Percentiles rank a stretch among this genome's conserved stretches.
phyloP scores from a whole-genome alignment of 1,140 invertebrate genomes.

The Tribolium madens region DNA sequence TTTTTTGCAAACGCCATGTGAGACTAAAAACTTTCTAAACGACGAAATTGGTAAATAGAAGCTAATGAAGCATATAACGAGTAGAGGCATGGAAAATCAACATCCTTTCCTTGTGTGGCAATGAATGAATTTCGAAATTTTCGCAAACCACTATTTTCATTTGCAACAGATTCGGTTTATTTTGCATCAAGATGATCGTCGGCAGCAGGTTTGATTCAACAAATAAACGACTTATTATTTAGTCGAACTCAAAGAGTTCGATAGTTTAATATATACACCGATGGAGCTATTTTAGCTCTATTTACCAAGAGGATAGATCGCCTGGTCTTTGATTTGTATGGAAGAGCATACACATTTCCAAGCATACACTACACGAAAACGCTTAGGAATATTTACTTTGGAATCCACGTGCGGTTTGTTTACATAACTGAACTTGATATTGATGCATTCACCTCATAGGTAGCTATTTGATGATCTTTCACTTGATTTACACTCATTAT shows the following conservation, averaged over 20 bases:
- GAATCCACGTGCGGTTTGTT: conserved; percentile 41
- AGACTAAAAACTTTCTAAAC: too few species aligned
- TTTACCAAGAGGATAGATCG: conserved; percentile 34
- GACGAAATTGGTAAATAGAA: too few species aligned
- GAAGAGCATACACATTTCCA: conserved; percentile 15
- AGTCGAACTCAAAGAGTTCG: conserved; percentile 24
- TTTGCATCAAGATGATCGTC: not conserved
- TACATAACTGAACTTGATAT: conserved; percentile 44
- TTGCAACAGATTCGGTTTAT: conserved; percentile 14
- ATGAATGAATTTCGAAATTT: too few species aligned
- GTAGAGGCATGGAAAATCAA: too few species aligned
- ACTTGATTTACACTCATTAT: conserved; percentile 38
- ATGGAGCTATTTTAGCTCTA: conserved; percentile 26
- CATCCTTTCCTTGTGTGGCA: too few species aligned
- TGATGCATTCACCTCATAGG: conserved; percentile 40
- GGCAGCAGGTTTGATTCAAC: conserved; percentile 16
- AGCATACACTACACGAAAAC: conserved; percentile 37
- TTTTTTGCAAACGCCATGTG: not conserved
- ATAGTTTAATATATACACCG: conserved; percentile 35
- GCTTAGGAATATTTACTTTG: conserved; percentile 43
- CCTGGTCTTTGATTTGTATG: conserved; percentile 37
- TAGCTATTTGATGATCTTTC: conserved; percentile 33
- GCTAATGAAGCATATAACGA: not conserved
- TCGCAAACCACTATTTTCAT: conserved; percentile 12
- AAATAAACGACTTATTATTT: conserved; percentile 41